phyloP scores from a whole-genome alignment of 2,797 vertebrate genomes.

The Lepus townsendii region DNA sequence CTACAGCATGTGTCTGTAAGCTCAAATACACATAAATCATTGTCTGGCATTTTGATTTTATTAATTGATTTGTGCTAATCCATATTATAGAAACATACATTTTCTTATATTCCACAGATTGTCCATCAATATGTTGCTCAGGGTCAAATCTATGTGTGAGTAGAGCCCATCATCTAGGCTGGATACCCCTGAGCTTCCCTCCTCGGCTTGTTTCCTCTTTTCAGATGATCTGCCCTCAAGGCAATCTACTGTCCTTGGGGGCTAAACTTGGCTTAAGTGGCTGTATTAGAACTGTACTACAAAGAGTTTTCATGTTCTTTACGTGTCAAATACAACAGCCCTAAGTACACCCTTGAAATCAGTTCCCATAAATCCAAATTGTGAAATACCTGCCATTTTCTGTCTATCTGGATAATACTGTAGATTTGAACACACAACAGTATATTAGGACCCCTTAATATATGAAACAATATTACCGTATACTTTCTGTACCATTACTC shows the following conservation, averaged over 20 bases:
- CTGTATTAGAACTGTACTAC: background rate
- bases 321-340: background rate
- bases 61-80: background rate
- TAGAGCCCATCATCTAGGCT: background rate
- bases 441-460: background rate
- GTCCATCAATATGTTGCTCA: background rate
- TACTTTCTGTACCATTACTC: background rate
- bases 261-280: background rate
- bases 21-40: background rate
- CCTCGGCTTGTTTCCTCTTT: background rate
- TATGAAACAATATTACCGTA: background rate
- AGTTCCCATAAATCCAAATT: background rate
- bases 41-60: conserved; percentile 9
- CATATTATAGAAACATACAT: background rate
- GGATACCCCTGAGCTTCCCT: background rate
- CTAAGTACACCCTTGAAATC: too few species aligned
- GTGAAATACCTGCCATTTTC: background rate
- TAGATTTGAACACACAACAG: background rate
- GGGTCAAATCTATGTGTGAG: background rate
- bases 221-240: background rate
- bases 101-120: background rate
- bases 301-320: background rate
- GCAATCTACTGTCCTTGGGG: background rate
- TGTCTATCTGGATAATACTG: background rate
- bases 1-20: background rate